phyloP scores from a whole-genome alignment of 2,888 invertebrate species.

The Mellilla xanthometata region DNA sequence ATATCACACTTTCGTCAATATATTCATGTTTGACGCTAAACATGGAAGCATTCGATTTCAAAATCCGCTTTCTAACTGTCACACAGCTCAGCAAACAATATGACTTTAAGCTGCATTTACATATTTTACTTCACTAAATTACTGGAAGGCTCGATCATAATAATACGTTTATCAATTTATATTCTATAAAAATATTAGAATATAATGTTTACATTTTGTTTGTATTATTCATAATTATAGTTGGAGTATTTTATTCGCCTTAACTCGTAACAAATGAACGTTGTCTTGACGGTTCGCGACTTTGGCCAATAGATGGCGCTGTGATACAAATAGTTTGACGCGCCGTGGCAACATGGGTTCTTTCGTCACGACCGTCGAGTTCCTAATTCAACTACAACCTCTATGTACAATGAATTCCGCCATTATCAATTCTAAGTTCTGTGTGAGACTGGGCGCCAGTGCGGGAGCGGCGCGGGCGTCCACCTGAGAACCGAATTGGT shows the following conservation, averaged over 20 bases:
- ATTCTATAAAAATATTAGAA: constrained; percentile 83
- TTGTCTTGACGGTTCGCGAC: constrained; percentile 41
- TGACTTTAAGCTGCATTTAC: constrained; percentile 67
- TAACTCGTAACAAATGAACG: constrained; percentile 50
- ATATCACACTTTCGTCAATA: constrained; percentile 78
- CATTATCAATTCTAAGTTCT: constrained; percentile 43
- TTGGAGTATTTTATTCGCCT: constrained; percentile 71
- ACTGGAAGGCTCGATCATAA: constrained; percentile 81
- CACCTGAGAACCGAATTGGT: constrained; percentile 53
- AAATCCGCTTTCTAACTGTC: constrained; percentile 60
- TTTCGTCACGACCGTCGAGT: constrained; percentile 45
- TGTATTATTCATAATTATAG: constrained; percentile 67
- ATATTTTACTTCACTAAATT: constrained; percentile 72
- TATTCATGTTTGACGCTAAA: constrained; percentile 55
- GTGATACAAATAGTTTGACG: constrained; percentile 28
- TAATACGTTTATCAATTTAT: constrained; percentile 66
- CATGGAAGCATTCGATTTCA: constrained; percentile 65
- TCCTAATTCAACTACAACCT: constrained; percentile 59
- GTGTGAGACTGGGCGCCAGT: constrained; percentile 74
- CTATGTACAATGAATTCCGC: constrained; percentile 56
- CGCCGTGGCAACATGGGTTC: constrained; percentile 56
- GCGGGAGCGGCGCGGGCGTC: constrained; percentile 75
- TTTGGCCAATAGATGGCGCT: constrained; percentile 40
- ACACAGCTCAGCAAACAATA: constrained; percentile 71
- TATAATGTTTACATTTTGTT: constrained; percentile 56